Evolutionary conservation across 1,140 invertebrate species (phyloP).

Genomic region (Tetramorium alpestre): DNA sequence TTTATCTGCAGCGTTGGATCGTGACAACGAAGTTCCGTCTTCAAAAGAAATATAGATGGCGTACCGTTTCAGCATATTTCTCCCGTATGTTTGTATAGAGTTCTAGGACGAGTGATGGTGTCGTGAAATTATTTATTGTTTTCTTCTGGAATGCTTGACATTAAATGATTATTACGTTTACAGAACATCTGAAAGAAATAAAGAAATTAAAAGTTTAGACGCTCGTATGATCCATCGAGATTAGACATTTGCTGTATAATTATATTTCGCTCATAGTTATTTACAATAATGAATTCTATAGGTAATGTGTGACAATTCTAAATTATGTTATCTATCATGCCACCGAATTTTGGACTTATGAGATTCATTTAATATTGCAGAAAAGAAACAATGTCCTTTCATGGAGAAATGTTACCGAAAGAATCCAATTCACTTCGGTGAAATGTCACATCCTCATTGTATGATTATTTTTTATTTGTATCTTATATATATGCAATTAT

Average conservation of each 20-base stretch:
- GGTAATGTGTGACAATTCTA: background rate
- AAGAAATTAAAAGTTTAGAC: background rate
- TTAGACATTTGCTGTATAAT: background rate
- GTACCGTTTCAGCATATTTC: background rate
- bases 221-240: background rate
- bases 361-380: conserved; percentile 58
- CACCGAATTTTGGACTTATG: background rate
- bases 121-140: background rate
- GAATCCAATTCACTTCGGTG: conserved; percentile 93
- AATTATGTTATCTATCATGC: background rate
- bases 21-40: too few relatives aligned
- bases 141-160: background rate
- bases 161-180: conserved; percentile 6
- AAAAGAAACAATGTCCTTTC: conserved; percentile 76
- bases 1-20: too few relatives aligned
- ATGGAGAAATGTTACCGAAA: conserved; percentile 90
- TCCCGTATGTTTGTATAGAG: background rate
- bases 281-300: conserved; percentile 21
- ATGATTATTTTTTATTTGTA: conserved; percentile 69
- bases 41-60: too few relatives aligned
- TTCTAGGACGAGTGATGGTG: background rate
- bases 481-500: background rate
- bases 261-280: background rate
- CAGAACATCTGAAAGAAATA: background rate
- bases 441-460: conserved; percentile 93